Evolutionary conservation across 2,797 vertebrate genomes (phyloP).

Genomic region (Linurgus olivaceus): DNA sequence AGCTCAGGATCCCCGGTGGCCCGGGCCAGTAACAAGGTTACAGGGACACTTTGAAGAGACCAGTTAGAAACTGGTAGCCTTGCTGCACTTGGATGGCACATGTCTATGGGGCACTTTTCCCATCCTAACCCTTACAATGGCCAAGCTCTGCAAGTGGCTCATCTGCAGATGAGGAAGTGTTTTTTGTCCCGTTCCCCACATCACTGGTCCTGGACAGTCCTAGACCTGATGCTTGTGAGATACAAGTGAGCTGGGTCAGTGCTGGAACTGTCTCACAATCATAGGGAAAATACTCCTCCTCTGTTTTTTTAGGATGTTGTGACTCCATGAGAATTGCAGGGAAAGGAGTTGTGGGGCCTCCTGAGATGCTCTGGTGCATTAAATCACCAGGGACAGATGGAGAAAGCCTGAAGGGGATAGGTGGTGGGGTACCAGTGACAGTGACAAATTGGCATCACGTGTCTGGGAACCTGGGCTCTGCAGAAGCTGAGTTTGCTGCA

Average conservation of each 20-base stretch:
- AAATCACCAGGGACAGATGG: background rate
- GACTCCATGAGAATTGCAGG: background rate
- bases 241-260: background rate
- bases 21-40: background rate
- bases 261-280: background rate
- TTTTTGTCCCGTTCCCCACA: background rate
- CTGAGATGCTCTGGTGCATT: background rate
- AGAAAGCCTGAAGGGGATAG: background rate
- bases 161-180: background rate
- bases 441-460: background rate
- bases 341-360: background rate
- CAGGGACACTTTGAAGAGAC: background rate
- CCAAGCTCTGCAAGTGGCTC: background rate
- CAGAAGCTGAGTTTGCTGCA: background rate
- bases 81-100: background rate
- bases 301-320: background rate
- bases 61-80: background rate
- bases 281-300: background rate
- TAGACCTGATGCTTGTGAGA: background rate
- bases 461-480: background rate
- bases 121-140: accelerated
- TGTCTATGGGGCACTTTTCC: background rate
- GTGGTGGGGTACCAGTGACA: background rate
- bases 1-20: accelerated
- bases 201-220: too few species aligned